Evolutionary conservation across 2,888 invertebrate species (phyloP).

Genomic region (Pandemis heparana): DNA sequence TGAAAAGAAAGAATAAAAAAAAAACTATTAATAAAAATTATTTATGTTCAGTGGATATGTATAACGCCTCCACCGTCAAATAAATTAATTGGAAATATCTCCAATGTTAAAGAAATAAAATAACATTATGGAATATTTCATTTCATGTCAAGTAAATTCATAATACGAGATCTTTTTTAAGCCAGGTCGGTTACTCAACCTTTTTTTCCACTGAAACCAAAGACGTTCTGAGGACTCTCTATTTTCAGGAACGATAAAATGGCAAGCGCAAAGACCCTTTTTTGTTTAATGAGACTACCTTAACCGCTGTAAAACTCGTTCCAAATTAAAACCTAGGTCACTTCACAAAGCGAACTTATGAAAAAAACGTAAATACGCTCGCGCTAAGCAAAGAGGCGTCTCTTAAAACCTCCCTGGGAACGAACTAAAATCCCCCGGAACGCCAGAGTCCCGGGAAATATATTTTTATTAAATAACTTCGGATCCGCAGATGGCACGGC

Average conservation of each 20-base stretch:
- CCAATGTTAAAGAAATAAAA: no score
- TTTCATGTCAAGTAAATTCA: no score
- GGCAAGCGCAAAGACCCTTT: not conserved
- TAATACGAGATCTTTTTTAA: not conserved
- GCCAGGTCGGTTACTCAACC: not conserved
- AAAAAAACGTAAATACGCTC: slow-evolving; percentile 19
- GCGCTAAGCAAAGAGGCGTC: slow-evolving; percentile 48
- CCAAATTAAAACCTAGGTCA: slow-evolving; percentile 20
- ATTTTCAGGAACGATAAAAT: not conserved
- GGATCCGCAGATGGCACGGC: slow-evolving; percentile 60
- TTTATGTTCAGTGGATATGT: no score
- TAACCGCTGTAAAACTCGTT: not conserved
- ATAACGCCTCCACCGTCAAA: no score
- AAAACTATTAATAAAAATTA: no score
- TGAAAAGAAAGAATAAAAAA: no score
- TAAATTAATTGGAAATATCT: no score
- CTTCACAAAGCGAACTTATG: slow-evolving; percentile 13
- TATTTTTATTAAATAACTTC: slow-evolving; percentile 75
- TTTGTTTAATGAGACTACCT: not conserved
- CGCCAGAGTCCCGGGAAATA: slow-evolving; percentile 58
- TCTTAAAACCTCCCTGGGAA: slow-evolving; percentile 54
- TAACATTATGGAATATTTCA: no score
- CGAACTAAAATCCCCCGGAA: slow-evolving; percentile 57
- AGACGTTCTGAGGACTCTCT: not conserved
- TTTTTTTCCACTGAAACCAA: not conserved